Evolutionary conservation across 2,113 vertebrate genomes (phyloP), one percentile per base, ranked within the genome.

Genomic region (Narcine bancroftii): DNA sequence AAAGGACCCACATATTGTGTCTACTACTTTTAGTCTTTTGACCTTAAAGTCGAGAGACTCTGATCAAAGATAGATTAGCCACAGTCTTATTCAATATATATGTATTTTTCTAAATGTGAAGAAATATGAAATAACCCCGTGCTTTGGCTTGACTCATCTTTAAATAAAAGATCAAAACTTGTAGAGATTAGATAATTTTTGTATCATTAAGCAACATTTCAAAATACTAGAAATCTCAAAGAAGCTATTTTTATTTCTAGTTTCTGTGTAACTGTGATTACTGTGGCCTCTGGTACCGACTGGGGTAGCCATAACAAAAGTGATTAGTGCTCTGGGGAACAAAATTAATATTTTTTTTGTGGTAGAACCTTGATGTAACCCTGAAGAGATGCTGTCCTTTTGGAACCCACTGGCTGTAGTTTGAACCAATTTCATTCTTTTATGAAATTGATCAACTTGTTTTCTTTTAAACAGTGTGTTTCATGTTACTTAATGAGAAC

Each of bases 231-330:
- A 69, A 91, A 69, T 91, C 87, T 69, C 63, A 45, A 89, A 45
- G 21, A 69, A 47, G 26, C 65, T 91, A 45, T 91, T 91, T 47
- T 71, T 91, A 65, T 91, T 91, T 17, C 21, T 91, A 47, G 21
- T 69, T 91, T 91, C 63, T 66, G 42, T n/a, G 33, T 15, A 87
- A 87, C 81, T 87, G 79, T 83, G 79, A 83, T 83, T 56, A 50
- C 50, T 83, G 26, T 24, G 36, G 9, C 69, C 87, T 69, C 87
- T 91, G 39, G 36, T 69, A 45, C 36, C 36, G n/a, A n/a, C n/a
- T n/a, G 29, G 26, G 89, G 24, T 91, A 45, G 89, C 39, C 89
- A 47, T 91, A 71, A 91, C 42, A 91, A 91, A 69, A 91, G 63
- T 0, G 63, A 89, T 33, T 11, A 5, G 83, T 53, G 53, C n/a